phyloP scores from a whole-genome alignment of 2,888 invertebrate species.

The Philonicus albiceps region DNA sequence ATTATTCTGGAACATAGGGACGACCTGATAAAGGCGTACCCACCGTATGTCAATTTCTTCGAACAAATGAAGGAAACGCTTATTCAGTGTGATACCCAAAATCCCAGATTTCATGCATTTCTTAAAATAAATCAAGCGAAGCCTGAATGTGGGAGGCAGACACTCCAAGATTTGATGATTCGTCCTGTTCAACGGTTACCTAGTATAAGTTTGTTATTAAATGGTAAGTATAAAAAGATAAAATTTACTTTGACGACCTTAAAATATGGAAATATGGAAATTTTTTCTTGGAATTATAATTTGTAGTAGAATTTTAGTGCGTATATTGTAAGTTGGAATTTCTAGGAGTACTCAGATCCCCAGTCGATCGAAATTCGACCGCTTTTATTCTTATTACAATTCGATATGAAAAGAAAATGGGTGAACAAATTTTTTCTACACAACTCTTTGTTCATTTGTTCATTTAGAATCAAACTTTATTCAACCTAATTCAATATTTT shows the following conservation, averaged over 20 bases:
- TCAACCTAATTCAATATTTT: too few relatives aligned
- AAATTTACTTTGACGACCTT: neutral
- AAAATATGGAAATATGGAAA: neutral
- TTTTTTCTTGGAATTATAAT: neutral
- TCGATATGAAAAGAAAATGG: too few relatives aligned
- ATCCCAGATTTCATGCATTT: conserved; percentile 97
- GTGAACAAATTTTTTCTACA: too few relatives aligned
- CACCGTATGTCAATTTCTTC: conserved; percentile 97
- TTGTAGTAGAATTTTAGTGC: too few relatives aligned
- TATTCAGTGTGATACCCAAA: conserved; percentile 86
- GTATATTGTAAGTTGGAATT: too few relatives aligned
- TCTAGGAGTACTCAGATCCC: too few relatives aligned
- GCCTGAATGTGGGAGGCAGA: conserved; percentile 96
- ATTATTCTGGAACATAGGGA: conserved; percentile 87
- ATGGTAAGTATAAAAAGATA: conserved; percentile 71
- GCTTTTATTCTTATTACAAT: too few relatives aligned
- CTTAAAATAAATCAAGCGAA: conserved; percentile 93
- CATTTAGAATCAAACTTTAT: too few relatives aligned
- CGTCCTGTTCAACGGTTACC: conserved; percentile 97
- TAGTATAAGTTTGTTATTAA: conserved; percentile 92
- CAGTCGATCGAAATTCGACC: too few relatives aligned
- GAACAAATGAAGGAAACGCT: conserved; percentile 96
- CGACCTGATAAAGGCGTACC: conserved; percentile 92
- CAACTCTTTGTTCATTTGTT: too few relatives aligned
- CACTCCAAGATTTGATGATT: conserved; percentile 93